A percentile compares a stretch with the other conserved stretches of the same genome.
phyloP scores from a whole-genome alignment of 2,888 invertebrate genomes.

The Habrosyne pyritoides region DNA sequence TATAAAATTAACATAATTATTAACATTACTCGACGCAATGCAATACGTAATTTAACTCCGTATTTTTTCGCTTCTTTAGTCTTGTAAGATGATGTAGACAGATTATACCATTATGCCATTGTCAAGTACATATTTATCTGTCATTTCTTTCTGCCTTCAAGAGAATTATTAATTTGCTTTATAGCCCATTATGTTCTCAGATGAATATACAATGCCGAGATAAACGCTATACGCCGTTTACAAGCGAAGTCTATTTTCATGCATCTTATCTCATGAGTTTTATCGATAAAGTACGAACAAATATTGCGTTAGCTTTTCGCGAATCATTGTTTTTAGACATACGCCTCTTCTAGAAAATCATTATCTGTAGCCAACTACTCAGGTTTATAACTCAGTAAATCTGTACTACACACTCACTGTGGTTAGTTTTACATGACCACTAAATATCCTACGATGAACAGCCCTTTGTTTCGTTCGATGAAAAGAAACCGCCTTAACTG shows the following conservation, averaged over 20 bases:
- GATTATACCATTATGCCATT: not conserved
- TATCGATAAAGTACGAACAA: not conserved
- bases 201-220: not conserved
- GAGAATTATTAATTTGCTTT: constrained; percentile 1
- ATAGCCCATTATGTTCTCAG: constrained; percentile 2
- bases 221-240: not conserved
- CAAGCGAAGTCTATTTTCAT: not conserved
- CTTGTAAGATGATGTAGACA: not conserved
- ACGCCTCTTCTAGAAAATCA: constrained; percentile 23
- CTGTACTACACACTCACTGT: constrained; percentile 35
- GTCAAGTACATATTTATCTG: not conserved
- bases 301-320: not conserved
- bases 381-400: constrained; percentile 44
- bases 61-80: not conserved
- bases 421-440: constrained; percentile 39
- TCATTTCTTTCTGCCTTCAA: not conserved
- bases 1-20: constrained; percentile 27
- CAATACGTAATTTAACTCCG: not conserved
- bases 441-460: constrained; percentile 47
- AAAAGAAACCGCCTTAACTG: constrained; percentile 34
- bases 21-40: not conserved
- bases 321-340: constrained; percentile 1
- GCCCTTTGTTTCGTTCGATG: constrained; percentile 39
- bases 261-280: not conserved
- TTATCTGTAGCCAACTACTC: constrained; percentile 28